Evolutionary conservation across 1,140 invertebrate genomes (phyloP), one percentile per base, ranked within the genome.

Genomic region (Eriosoma lanigerum): DNA sequence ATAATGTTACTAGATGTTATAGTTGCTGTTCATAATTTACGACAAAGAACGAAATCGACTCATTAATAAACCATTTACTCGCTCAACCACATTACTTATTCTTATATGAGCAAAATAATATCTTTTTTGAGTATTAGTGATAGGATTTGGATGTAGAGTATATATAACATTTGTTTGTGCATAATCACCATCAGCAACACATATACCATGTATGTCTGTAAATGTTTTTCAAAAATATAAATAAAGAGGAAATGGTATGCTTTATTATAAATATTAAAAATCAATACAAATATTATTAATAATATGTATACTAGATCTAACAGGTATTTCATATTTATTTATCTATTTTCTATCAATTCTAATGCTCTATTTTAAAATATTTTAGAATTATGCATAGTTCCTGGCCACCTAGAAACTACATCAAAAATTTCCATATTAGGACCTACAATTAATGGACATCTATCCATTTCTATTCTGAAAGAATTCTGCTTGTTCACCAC

Each of bases 331-430:
- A 1, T 54, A 26, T 38, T 1, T n/a, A n/a, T 64, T 12, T n/a
- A 38, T 17, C 15, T 19, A 29, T 64, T 64, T 64, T 64, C 60
- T 17, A 64, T 64, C 19, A 38, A 38, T 38, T 64, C 26, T 19
- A 64, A 64, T 38, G 60, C 60, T 64, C 75, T 58, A n/a, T 84
- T 84, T 46, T 83, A 80, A 83, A 86, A 87, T 54, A 86, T 85
- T 38, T 73, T 83, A 29, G 83, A 82, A 78, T 84, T 83, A 66
- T 84, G 83, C 50, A 83, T 83, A 52, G 84, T 83, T 62, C 85
- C 85, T 64, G 85, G 85, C 84, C 85, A 87, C 32, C 85, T 83
- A 81, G 84, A 85, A 60, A 86, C 84, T 81, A 87, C 83, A 83
- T 86, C 82, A n/a, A 21, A 80, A 82, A 87, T 84, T 82, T 84